Evolutionary conservation across 2,888 invertebrate genomes (phyloP).

Genomic region (Eupithecia vulgata): DNA sequence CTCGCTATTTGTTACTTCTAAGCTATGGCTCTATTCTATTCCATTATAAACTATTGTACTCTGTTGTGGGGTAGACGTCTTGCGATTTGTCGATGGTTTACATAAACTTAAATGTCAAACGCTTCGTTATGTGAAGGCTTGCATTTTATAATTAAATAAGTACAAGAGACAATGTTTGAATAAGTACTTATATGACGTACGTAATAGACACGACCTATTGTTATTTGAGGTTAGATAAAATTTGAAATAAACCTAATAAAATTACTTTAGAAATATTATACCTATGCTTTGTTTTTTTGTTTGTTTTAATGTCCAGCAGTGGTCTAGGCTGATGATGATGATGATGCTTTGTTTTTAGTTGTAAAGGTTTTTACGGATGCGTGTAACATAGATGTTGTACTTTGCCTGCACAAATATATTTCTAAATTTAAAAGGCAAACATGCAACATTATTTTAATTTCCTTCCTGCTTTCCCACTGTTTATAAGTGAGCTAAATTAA

Average conservation of each 20-base stretch:
- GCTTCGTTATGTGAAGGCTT: neutral
- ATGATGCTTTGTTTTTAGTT: too few relatives aligned
- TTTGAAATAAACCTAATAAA: too few relatives aligned
- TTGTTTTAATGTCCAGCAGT: too few relatives aligned
- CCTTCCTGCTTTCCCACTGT: neutral
- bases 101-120: neutral
- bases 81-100: neutral
- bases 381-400: too few relatives aligned
- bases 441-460: neutral
- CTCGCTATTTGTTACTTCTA: slow-evolving; percentile 53
- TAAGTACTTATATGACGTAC: too few relatives aligned
- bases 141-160: neutral
- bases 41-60: slow-evolving; percentile 33
- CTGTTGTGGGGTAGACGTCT: slow-evolving; percentile 5
- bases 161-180: neutral
- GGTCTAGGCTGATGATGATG: too few relatives aligned
- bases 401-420: too few relatives aligned
- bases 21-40: slow-evolving; percentile 50
- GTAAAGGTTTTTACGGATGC: too few relatives aligned
- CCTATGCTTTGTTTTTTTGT: too few relatives aligned
- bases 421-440: neutral
- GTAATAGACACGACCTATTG: too few relatives aligned
- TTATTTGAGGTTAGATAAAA: too few relatives aligned
- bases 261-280: too few relatives aligned
- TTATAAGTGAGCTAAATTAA: neutral